These are phyloP conservation scores for Thunnus albacares DNA, from an alignment of 2,797 vertebrate species.

Conservation along the genomic window DNA sequence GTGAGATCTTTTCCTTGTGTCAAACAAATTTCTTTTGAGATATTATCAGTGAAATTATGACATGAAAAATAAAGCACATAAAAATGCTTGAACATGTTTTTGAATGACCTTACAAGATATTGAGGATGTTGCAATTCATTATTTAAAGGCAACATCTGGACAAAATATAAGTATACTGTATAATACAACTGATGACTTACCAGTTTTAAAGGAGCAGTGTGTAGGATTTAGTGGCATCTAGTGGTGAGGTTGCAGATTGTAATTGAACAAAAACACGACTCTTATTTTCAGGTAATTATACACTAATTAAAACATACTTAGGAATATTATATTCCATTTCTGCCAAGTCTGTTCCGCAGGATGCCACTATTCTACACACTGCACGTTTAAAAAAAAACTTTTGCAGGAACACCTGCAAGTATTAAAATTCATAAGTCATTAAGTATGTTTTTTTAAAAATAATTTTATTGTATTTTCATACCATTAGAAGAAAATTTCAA, in stretches of 20 bases:
- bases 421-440: conserved; percentile 10
- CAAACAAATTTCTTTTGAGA: neutral
- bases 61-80: neutral
- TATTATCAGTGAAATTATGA: neutral
- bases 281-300: no score
- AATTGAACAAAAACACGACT: no score
- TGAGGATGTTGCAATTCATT: neutral
- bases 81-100: neutral
- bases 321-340: no score
- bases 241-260: no score
- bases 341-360: no score
- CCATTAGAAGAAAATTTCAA: conserved; percentile 25
- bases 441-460: conserved; percentile 13
- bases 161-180: neutral
- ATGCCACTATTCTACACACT: neutral
- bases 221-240: no score
- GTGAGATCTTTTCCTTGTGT: neutral
- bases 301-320: no score
- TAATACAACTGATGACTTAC: no score
- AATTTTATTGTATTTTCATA: conserved; percentile 45
- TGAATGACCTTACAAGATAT: neutral
- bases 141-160: neutral
- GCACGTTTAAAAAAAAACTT: neutral
- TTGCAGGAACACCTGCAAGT: neutral
- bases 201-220: no score